phyloP scores from a whole-genome alignment of 2,888 invertebrate species.

The Dysmachus trigonus region DNA sequence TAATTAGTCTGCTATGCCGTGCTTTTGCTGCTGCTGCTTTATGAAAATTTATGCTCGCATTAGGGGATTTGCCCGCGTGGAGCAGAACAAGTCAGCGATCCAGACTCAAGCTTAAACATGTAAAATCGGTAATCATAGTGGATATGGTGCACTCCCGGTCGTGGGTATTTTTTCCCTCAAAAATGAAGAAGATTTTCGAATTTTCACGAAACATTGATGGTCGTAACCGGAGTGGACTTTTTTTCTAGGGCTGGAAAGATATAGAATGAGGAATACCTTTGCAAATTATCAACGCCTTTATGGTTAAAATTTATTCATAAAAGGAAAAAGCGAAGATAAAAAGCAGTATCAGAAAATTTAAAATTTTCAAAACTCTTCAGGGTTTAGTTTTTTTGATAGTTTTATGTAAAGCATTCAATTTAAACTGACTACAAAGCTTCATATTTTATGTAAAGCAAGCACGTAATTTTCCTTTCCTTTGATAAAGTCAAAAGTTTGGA shows the following conservation, averaged over 20 bases:
- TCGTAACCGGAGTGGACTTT: background rate
- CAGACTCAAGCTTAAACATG: background rate
- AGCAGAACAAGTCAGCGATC: background rate
- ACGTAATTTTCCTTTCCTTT: too few species aligned
- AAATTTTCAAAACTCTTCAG: background rate
- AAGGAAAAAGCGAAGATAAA: background rate
- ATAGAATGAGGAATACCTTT: background rate
- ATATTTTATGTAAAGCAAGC: too few species aligned
- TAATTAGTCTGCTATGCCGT: slow-evolving; percentile 15
- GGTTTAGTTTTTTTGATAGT: background rate
- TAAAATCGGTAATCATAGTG: background rate
- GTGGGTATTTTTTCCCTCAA: background rate
- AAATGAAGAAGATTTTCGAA: background rate
- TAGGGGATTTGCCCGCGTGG: background rate
- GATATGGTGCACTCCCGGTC: background rate
- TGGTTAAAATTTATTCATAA: background rate
- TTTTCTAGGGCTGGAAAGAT: background rate
- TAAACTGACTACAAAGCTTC: too few species aligned
- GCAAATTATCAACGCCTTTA: background rate
- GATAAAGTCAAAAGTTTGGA: too few species aligned
- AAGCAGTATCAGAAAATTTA: background rate
- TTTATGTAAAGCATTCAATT: too few species aligned
- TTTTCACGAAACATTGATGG: background rate
- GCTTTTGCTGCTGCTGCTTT: background rate
- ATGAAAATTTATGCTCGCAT: slow-evolving; percentile 15